Base-by-base conservation (phyloP, 2,113 vertebrate species). In the Chionodraco myersi region DNA sequence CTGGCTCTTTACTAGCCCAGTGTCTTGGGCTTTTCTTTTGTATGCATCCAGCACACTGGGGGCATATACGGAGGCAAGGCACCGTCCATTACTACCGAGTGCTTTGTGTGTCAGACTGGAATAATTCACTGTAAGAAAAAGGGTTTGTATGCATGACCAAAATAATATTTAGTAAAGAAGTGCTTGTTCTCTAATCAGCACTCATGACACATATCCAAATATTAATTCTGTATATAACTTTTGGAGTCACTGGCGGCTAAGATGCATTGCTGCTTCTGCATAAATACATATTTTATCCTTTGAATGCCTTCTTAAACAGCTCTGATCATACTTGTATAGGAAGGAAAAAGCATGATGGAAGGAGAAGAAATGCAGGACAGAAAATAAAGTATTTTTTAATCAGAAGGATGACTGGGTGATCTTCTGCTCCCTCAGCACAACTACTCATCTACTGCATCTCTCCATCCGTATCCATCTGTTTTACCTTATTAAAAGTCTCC, bases 401-500 rank as follows among this genome's bases (percentile, higher is more conserved):
- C 56, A 67, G 82, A 74, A 64, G 64, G 60, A 78, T 76, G 74
- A 65, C 41, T 30, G 79, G 53, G 14, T 61, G 73, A 78, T 86
- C 45, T 54, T 78, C 78, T 85, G 72, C 62, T 80, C 61, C 64
- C 67, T 83, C 70, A 70, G 72, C 69, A 87, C 77, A 77, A 74
- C 86, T 76, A 49, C 44, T 85, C 83, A 83, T 86, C 73, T 58
- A 10, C 74, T 2, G n/a, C 76, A 64, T 76, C 56, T 54, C 61
- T 83, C 63, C 80, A 79, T 64, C 77, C 45, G 2, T 53, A 76
- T 68, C 75, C 71, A 73, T 82, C 16, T 26, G 67, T 75, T 86
- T 86, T 76, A 41, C 65, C 81, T 86, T 84, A 86, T 88, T 83
- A 88, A 83, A 89, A 74, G 82, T 79, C 75, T 86, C 76, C 76